Conservation (phyloP, 2,888 invertebrate genomes). For the Prosopocoilus inquinatus region DNA sequence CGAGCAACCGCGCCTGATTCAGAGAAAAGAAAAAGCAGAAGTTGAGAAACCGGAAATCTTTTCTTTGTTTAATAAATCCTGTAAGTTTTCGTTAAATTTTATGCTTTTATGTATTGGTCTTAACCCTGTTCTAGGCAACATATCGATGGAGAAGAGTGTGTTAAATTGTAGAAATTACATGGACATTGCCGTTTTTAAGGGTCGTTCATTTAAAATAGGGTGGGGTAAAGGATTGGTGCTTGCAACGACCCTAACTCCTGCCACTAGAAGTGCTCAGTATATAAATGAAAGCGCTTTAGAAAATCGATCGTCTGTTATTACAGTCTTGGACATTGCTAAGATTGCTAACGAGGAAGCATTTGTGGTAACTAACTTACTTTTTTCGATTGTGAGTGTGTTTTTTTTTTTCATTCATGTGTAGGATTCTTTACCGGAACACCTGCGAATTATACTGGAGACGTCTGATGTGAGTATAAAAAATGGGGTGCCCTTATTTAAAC, state of each 20-base stretch:
- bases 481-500: constrained; percentile 38
- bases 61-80: neutral
- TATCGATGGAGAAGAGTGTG: constrained; percentile 12
- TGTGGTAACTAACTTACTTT: neutral
- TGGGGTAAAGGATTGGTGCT: constrained; percentile 69
- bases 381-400: neutral
- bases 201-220: constrained; percentile 68
- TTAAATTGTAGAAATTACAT: constrained; percentile 43
- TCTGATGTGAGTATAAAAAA: constrained; percentile 12
- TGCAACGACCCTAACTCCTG: neutral
- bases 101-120: neutral
- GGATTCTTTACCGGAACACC: constrained; percentile 22
- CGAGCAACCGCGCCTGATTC: neutral
- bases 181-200: constrained; percentile 61
- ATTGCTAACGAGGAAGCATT: constrained; percentile 2
- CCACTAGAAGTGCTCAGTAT: neutral
- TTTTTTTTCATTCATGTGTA: constrained; percentile 10
- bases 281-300: neutral
- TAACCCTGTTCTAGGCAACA: constrained; percentile 1
- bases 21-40: neutral
- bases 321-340: neutral
- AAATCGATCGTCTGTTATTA: neutral
- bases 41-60: constrained; percentile 3
- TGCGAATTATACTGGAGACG: constrained; percentile 20
- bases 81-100: neutral